These are phyloP conservation scores for Perognathus longimembris DNA, from an alignment of 2,113 vertebrate genomes.

Conservation along the genomic window DNA sequence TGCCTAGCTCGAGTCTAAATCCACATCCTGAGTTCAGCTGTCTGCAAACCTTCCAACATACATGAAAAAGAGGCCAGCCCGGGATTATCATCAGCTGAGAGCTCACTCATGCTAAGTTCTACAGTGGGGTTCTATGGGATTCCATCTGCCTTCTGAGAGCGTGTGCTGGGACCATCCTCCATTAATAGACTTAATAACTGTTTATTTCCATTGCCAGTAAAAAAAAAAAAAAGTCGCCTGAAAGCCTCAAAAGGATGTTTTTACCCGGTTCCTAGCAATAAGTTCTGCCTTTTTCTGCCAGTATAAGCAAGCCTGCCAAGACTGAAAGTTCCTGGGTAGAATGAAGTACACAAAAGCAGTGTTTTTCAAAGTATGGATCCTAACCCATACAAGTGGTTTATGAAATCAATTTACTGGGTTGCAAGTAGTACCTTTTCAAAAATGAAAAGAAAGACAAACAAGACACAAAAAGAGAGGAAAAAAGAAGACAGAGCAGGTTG, in stretches of 20 bases:
- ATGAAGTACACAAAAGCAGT: slow-evolving; percentile 70
- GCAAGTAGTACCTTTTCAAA: slow-evolving; percentile 23
- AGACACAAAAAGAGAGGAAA: not conserved
- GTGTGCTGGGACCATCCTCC: not conserved
- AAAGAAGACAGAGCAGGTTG: not conserved
- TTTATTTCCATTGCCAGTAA: slow-evolving; percentile 64
- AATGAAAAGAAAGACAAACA: not conserved
- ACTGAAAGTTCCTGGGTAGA: slow-evolving; percentile 75
- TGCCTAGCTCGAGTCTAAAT: not conserved
- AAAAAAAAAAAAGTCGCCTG: slow-evolving; percentile 61
- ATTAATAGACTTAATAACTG: slow-evolving; percentile 64
- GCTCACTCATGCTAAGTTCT: not conserved
- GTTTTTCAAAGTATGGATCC: slow-evolving; percentile 47
- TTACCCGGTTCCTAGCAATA: slow-evolving; percentile 62
- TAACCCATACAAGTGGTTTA: not conserved
- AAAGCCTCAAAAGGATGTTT: slow-evolving; percentile 69
- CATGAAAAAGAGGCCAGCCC: not conserved
- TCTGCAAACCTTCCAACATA: not conserved
- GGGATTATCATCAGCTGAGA: not conserved
- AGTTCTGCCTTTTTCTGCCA: slow-evolving; percentile 44
- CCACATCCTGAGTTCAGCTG: not conserved
- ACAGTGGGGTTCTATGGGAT: not conserved
- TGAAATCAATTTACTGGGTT: slow-evolving; percentile 31
- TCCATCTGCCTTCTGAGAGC: not conserved
- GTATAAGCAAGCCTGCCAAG: slow-evolving; percentile 68